Conservation (phyloP, 2,113 vertebrate species). For the Cariama cristata region DNA sequence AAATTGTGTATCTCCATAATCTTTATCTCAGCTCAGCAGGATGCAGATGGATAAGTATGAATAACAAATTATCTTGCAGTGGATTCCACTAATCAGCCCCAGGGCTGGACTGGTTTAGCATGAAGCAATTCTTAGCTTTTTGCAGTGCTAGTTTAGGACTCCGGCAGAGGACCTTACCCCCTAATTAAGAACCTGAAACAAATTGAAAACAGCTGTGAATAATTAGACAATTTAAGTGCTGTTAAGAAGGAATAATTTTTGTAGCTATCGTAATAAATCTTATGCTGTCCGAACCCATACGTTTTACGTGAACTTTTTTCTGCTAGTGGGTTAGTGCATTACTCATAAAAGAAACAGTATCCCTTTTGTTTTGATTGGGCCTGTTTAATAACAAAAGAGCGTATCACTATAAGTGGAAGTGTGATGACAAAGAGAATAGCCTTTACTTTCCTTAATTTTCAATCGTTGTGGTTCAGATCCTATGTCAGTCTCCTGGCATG, state of each 20-base stretch:
- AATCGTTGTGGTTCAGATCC: constrained; percentile 11
- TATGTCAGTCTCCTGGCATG: constrained; percentile 38
- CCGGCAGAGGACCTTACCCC: constrained; percentile 81
- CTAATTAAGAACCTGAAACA: constrained; percentile 89
- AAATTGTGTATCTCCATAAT: constrained; percentile 58
- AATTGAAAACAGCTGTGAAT: constrained; percentile 96
- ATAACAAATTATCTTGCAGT: constrained; percentile 79
- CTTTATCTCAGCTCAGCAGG: constrained; percentile 65
- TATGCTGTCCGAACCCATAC: constrained; percentile 90
- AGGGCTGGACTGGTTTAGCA: constrained; percentile 33
- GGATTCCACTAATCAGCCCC: constrained; percentile 79
- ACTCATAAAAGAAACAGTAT: constrained; percentile 94
- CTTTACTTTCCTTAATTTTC: constrained; percentile 56
- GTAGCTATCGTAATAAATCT: constrained; percentile 97
- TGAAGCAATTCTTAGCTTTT: constrained; percentile 76
- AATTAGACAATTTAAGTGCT: constrained; percentile 99
- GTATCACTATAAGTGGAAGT: constrained; percentile 61
- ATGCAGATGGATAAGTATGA: constrained; percentile 68
- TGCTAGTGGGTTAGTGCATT: constrained; percentile 88
- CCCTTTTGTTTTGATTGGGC: constrained; percentile 90
- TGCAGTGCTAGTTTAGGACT: constrained; percentile 73
- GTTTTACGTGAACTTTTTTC: constrained; percentile 84
- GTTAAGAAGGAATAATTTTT: constrained; percentile 97
- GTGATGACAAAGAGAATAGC: constrained; percentile 69
- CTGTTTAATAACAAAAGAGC: constrained; percentile 93